Evolutionary conservation across 2,888 invertebrate genomes (phyloP).

Genomic region (Limnephilus rhombicus): DNA sequence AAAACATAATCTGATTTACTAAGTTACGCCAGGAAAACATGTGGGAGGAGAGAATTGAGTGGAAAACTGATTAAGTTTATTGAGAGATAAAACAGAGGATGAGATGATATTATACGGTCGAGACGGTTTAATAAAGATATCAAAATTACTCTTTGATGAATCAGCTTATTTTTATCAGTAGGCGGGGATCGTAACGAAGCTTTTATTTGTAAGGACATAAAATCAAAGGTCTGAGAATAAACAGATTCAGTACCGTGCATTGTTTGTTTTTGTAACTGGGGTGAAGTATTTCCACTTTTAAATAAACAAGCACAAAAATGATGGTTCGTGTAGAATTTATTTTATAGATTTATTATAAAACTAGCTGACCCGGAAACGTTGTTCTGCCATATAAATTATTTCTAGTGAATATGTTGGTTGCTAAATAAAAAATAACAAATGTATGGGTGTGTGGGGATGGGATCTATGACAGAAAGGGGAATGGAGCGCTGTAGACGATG

Average conservation of each 20-base stretch:
- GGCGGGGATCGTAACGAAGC: neutral
- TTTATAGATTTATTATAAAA: neutral
- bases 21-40: neutral
- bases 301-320: too few relatives aligned
- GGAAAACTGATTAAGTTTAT: conserved; percentile 20
- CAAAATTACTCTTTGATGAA: conserved; percentile 6
- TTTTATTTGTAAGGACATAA: neutral
- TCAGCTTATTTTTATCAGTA: neutral
- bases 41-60: neutral
- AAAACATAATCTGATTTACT: neutral
- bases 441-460: too few relatives aligned
- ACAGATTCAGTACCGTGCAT: neutral
- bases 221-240: neutral
- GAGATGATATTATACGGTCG: neutral
- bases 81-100: neutral
- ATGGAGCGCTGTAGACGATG: too few relatives aligned
- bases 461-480: too few relatives aligned
- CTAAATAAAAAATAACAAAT: too few relatives aligned
- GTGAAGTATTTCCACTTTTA: too few relatives aligned
- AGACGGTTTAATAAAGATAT: neutral
- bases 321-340: neutral
- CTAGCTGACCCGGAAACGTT: neutral
- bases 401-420: neutral
- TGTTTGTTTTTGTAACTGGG: neutral
- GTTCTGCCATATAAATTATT: neutral